Percentiles rank a stretch among this genome's conserved stretches.
Conservation (phyloP, 2,113 vertebrate species). For the Mastomys coucha region DNA sequence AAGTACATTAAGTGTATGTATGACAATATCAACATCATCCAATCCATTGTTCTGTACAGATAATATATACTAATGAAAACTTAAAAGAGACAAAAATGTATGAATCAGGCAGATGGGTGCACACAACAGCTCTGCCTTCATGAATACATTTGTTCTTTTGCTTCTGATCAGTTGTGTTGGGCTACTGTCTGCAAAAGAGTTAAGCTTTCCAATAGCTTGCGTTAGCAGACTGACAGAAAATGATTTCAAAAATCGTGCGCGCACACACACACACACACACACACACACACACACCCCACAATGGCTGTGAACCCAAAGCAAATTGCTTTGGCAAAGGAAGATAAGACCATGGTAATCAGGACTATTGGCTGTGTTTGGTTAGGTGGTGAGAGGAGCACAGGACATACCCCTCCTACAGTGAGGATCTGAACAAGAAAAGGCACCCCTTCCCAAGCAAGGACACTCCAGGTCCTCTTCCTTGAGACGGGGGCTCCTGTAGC, state of each 20-base stretch:
- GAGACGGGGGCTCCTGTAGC: not conserved
- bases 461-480: not conserved
- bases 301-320: slow-evolving; percentile 12
- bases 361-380: not conserved
- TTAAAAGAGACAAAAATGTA: not conserved
- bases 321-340: not conserved
- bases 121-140: not conserved
- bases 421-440: not conserved
- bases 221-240: slow-evolving; percentile 47
- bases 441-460: not conserved
- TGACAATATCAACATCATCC: not conserved
- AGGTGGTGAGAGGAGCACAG: not conserved
- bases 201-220: slow-evolving; percentile 12
- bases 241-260: slow-evolving; percentile 7
- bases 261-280: too few species aligned
- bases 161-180: not conserved
- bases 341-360: not conserved
- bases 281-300: too few species aligned
- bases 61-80: not conserved
- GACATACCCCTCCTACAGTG: not conserved
- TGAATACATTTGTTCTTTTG: not conserved
- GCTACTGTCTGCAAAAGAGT: not conserved
- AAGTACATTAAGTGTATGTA: not conserved
- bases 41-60: not conserved
- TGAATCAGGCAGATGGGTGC: not conserved